Base-by-base conservation (phyloP, 2,113 vertebrate genomes). In the Cynocephalus volans region DNA sequence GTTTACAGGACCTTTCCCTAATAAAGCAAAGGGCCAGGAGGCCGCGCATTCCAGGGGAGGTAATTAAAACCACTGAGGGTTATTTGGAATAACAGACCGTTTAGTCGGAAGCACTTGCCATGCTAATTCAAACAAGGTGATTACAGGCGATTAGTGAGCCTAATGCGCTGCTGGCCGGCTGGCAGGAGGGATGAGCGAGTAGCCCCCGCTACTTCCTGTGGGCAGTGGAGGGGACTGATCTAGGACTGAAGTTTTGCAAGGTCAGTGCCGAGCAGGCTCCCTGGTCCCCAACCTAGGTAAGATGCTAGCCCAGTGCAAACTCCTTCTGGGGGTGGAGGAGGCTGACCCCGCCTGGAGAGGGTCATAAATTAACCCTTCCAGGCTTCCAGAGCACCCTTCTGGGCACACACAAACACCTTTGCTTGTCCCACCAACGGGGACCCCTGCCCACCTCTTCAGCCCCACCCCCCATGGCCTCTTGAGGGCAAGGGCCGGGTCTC, bases 121-220 rank as follows among this genome's bases (percentile, higher is more conserved):
- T 97, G 96, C 88, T 98, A 98, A 98, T 98, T 98, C 97, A 98
- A 98, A 98, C 98, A 98, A 98, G 96, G 97, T 98, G 98, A 98
- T 98, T 97, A 98, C 77, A 84, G 97, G 93, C 96, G 96, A 98
- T 98, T 97, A 98, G 97, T 15, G 50, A 91, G 88, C 92, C 88
- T 97, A 96, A 97, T 98, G 96, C 88, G 41, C 41, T 4, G 41
- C 41, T 41, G 41, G 70, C 48, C 87, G 56, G 89, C 31, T 2
- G 0, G 24, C 60, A 3, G 0, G 24, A 28, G 75, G 75, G 96
- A 96, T 70, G 88, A 86, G 84, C n/a, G 2, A 65, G 64, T 2
- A 17, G 67, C 87, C 93, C 69, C 28, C 0, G 70, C 67, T 64
- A 52, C 93, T 97, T 97, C 91, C 88, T 87, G 95, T 70, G 77